These are phyloP conservation scores for Esox lucius DNA, from an alignment of 2,797 vertebrate species.

Conservation along the genomic window DNA sequence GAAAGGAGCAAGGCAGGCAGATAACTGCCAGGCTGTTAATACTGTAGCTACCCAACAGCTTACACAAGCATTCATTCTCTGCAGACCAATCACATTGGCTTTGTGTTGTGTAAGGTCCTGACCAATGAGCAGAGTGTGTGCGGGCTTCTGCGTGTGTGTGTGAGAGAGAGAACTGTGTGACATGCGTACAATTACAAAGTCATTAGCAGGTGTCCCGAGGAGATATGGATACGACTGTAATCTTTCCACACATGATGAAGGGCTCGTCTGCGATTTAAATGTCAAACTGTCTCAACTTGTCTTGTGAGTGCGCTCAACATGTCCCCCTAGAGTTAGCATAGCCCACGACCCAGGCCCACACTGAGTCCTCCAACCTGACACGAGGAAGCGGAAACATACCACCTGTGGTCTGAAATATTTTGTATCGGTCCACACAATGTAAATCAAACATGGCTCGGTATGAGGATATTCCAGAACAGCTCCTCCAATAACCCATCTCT, in stretches of 20 bases:
- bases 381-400: neutral
- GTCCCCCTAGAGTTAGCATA: constrained; percentile 9
- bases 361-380: neutral
- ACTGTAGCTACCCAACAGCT: constrained; percentile 43
- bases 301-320: constrained; percentile 42
- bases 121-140: constrained; percentile 72
- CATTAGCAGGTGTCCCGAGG: constrained; percentile 82
- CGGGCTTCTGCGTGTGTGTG: constrained; percentile 58
- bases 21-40: neutral
- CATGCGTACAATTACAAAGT: constrained; percentile 76
- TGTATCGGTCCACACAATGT: no score
- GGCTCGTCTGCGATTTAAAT: constrained; percentile 75
- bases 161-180: constrained; percentile 40
- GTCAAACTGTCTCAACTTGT: constrained; percentile 70
- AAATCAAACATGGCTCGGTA: no score
- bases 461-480: no score
- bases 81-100: constrained; percentile 77
- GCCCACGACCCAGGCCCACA: constrained; percentile 22
- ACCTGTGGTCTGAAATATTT: no score
- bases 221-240: constrained; percentile 81
- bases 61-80: constrained; percentile 74
- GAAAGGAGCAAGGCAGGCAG: neutral
- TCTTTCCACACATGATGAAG: constrained; percentile 75
- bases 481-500: no score
- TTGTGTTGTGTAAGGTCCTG: constrained; percentile 54